A percentile compares a stretch with the other conserved stretches of the same genome.
These are phyloP conservation scores for Platypus cylindrus DNA, from an alignment of 2,888 invertebrate genomes.

Conservation along the genomic window DNA sequence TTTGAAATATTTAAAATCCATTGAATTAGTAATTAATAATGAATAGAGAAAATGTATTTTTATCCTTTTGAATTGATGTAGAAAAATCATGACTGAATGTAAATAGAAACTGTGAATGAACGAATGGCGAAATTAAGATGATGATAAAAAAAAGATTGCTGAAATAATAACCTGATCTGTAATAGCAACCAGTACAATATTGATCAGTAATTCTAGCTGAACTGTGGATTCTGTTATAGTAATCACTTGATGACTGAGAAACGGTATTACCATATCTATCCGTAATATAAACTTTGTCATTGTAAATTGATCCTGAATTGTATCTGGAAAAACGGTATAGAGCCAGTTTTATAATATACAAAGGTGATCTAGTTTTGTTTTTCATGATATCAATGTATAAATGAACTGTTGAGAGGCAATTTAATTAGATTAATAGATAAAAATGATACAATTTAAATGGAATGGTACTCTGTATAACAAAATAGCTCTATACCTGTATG, in stretches of 20 bases:
- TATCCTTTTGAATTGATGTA: no score
- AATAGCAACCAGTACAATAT: slow-evolving; percentile 13
- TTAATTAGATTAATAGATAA: no score
- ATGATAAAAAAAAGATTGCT: no score
- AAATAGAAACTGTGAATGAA: no score
- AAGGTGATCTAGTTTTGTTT: neutral
- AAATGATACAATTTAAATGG: no score
- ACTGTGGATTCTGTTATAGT: slow-evolving; percentile 11
- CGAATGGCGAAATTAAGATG: no score
- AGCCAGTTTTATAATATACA: slow-evolving; percentile 5
- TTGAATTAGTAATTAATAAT: no score
- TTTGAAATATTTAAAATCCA: no score
- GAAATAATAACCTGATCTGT: slow-evolving; percentile 10
- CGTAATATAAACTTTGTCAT: slow-evolving; percentile 28
- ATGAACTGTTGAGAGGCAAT: no score
- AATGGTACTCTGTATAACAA: slow-evolving; percentile 3
- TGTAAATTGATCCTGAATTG: slow-evolving; percentile 10
- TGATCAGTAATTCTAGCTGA: neutral
- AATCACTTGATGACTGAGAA: slow-evolving; percentile 19
- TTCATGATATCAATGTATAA: neutral
- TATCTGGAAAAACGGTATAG: slow-evolving; percentile 11
- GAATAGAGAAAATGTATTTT: no score
- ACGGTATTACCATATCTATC: slow-evolving; percentile 31
- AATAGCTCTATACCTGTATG: slow-evolving; percentile 17
- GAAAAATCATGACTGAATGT: no score